phyloP scores from a whole-genome alignment of 2,888 invertebrate genomes.

The Asteroscopus sphinx region DNA sequence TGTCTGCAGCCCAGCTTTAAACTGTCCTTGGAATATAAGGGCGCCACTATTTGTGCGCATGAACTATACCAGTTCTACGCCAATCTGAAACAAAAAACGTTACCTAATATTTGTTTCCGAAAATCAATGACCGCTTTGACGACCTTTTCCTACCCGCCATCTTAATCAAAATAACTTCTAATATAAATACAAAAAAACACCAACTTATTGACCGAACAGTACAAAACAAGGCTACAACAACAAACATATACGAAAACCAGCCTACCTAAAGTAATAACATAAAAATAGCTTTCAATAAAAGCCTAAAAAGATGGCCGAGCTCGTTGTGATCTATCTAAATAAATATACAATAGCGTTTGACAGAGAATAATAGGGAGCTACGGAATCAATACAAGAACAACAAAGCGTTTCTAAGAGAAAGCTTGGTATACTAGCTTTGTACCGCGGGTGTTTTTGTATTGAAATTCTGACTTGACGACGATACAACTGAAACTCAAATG shows the following conservation, averaged over 20 bases:
- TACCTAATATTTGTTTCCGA: no score
- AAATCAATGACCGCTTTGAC: not conserved
- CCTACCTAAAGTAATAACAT: conserved; percentile 6
- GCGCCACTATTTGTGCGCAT: no score
- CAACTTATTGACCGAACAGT: conserved; percentile 4
- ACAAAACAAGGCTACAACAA: conserved; percentile 6
- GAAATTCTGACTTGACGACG: conserved; percentile 6
- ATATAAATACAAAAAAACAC: conserved; percentile 18
- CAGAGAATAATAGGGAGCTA: conserved; percentile 61
- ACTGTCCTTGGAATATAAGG: no score
- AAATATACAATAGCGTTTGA: conserved; percentile 64
- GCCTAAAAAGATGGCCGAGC: conserved; percentile 13
- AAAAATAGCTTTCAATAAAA: conserved; percentile 24
- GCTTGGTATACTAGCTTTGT: conserved; percentile 32
- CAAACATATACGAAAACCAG: not conserved
- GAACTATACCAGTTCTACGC: no score
- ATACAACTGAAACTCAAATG: conserved; percentile 5
- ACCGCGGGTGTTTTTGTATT: conserved; percentile 12
- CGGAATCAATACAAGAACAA: conserved; percentile 60
- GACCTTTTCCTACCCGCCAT: not conserved
- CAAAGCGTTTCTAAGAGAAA: conserved; percentile 35
- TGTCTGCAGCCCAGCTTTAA: no score
- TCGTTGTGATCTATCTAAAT: conserved; percentile 59
- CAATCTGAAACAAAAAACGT: no score
- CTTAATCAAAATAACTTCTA: conserved; percentile 10